phyloP scores from a whole-genome alignment of 2,888 invertebrate genomes.

The Zaprionus obscuricornis region DNA sequence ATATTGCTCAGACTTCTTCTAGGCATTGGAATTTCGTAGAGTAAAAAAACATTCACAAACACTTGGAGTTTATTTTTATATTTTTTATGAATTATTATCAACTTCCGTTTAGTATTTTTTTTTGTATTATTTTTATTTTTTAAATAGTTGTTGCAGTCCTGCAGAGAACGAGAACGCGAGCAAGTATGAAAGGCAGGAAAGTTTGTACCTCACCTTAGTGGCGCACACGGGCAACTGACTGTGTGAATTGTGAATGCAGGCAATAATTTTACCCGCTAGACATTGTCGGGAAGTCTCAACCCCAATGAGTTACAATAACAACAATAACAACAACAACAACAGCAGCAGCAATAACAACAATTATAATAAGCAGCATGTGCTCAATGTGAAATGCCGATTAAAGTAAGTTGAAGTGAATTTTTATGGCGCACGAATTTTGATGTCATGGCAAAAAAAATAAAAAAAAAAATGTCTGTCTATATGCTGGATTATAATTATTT shows the following conservation, averaged over 20 bases:
- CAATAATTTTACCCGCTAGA: slow-evolving; percentile 21
- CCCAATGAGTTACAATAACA: background rate
- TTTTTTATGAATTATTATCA: too few species aligned
- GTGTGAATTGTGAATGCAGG: slow-evolving; percentile 42
- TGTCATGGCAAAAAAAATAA: slow-evolving; percentile 58
- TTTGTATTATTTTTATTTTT: slow-evolving; percentile 2
- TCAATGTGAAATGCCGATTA: slow-evolving; percentile 69
- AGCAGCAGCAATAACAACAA: slow-evolving; percentile 13
- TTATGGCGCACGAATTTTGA: slow-evolving; percentile 64
- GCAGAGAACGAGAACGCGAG: too few species aligned
- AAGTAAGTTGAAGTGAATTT: slow-evolving; percentile 48
- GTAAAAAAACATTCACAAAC: too few species aligned
- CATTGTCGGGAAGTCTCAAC: slow-evolving; percentile 36
- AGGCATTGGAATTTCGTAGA: too few species aligned
- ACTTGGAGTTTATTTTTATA: too few species aligned
- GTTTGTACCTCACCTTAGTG: slow-evolving; percentile 28
- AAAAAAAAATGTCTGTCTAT: slow-evolving; percentile 18
- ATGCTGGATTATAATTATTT: slow-evolving; percentile 34
- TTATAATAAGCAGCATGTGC: slow-evolving; percentile 30
- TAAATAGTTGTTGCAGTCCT: too few species aligned
- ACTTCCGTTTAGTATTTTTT: background rate
- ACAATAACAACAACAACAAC: slow-evolving; percentile 10
- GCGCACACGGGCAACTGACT: slow-evolving; percentile 57
- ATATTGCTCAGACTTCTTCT: too few species aligned
- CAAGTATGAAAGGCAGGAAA: slow-evolving; percentile 1